Percentiles rank a stretch among this genome's conserved stretches.
phyloP scores from a whole-genome alignment of 2,797 vertebrate species.

The Rousettus madagascariensis region DNA sequence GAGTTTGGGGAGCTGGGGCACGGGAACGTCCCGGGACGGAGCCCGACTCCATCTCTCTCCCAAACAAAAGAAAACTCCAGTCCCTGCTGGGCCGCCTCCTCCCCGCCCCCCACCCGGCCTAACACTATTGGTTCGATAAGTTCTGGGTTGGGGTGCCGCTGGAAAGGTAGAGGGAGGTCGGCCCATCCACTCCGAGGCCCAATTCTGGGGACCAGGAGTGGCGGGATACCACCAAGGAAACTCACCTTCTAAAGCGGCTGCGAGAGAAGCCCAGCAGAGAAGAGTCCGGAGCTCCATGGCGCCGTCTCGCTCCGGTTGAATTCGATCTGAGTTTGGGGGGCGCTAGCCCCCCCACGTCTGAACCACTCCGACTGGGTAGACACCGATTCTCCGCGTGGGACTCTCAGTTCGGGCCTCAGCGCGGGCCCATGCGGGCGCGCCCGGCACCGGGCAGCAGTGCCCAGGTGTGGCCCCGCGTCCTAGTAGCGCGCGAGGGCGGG shows the following conservation, averaged over 20 bases:
- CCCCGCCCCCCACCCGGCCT: constrained; percentile 60
- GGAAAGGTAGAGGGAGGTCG: neutral
- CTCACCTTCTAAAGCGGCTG: constrained; percentile 77
- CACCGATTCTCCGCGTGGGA: neutral
- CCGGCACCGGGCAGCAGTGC: constrained; percentile 28
- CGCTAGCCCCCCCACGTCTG: constrained; percentile 75
- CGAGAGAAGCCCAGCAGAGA: constrained; percentile 77
- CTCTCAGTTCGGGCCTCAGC: constrained; percentile 50
- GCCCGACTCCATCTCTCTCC: constrained; percentile 65
- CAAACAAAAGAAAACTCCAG: constrained; percentile 79
- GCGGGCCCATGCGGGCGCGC: constrained; percentile 59
- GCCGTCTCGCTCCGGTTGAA: constrained; percentile 55
- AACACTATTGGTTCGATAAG: constrained; percentile 34
- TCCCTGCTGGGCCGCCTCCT: constrained; percentile 73
- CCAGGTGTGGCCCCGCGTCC: constrained; percentile 71
- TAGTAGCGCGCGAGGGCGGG: constrained; percentile 27
- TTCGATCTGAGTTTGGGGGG: constrained; percentile 76
- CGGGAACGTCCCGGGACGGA: constrained; percentile 40
- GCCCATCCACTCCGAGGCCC: neutral
- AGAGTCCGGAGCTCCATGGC: constrained; percentile 78
- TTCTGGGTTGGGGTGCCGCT: neutral
- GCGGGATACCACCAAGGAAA: neutral
- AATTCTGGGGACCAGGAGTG: neutral
- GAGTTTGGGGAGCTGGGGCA: neutral
- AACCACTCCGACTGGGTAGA: constrained; percentile 8